A percentile compares a stretch with the other conserved stretches of the same genome.
Evolutionary conservation across 1,140 invertebrate genomes (phyloP).

Genomic region (Aphis craccivora): DNA sequence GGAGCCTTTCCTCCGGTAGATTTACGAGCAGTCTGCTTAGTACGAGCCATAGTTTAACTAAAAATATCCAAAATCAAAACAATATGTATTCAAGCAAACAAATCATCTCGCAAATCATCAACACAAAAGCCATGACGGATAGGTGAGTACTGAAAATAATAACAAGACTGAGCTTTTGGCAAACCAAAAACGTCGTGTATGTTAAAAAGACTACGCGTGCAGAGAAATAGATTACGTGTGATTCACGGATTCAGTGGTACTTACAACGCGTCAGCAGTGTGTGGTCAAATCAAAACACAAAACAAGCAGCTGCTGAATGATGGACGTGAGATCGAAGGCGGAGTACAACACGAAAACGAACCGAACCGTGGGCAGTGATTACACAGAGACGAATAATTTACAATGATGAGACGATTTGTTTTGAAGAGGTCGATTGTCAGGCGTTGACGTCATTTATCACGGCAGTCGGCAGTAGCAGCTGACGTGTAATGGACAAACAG

Average conservation of each 20-base stretch:
- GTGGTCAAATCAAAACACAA: background rate
- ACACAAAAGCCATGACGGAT: background rate
- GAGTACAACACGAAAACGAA: too few species aligned
- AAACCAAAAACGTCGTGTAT: too few species aligned
- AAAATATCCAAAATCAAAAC: background rate
- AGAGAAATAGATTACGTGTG: background rate
- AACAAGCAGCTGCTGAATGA: background rate
- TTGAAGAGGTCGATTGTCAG: too few species aligned
- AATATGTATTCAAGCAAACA: background rate
- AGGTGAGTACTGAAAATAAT: background rate
- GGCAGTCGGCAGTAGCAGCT: too few species aligned
- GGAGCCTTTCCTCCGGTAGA: slow-evolving; percentile 77
- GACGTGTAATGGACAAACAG: background rate
- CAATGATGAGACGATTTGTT: too few species aligned
- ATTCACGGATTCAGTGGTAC: background rate
- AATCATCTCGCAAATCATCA: background rate
- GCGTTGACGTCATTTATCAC: too few species aligned
- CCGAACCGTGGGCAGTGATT: too few species aligned
- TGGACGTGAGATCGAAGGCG: too few species aligned
- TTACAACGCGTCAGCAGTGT: background rate
- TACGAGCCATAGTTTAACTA: slow-evolving; percentile 76
- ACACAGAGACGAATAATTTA: too few species aligned
- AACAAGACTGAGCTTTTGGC: background rate
- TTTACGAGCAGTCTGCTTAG: slow-evolving; percentile 74
- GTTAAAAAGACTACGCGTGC: background rate